These are phyloP conservation scores for Siniperca undulata DNA, from an alignment of 2,797 vertebrate species.

Conservation along the genomic window DNA sequence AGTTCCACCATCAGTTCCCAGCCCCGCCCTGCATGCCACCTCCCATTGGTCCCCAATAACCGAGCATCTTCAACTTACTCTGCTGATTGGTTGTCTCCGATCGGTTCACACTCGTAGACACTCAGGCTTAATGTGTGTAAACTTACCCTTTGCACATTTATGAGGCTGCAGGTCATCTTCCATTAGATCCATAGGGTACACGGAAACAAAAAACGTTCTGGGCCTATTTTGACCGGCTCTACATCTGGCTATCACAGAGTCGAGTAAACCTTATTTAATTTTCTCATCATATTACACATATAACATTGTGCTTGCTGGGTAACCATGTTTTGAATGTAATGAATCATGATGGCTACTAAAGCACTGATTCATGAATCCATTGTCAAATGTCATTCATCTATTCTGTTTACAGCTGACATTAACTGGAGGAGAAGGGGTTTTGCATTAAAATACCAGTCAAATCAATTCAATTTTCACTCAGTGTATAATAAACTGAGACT, in stretches of 20 bases:
- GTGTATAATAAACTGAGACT: conserved; percentile 20
- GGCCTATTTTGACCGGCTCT: background rate
- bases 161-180: background rate
- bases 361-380: conserved; percentile 29
- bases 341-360: conserved; percentile 27
- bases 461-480: conserved; percentile 33
- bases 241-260: background rate
- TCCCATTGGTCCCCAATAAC: conserved; percentile 63
- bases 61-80: conserved; percentile 27
- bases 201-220: background rate
- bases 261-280: background rate
- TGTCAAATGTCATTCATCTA: conserved; percentile 47
- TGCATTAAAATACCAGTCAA: conserved; percentile 25
- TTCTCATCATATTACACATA: conserved; percentile 14
- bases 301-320: conserved; percentile 6
- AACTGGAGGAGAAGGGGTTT: conserved; percentile 2
- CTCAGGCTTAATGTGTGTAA: conserved; percentile 22
- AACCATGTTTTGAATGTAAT: conserved; percentile 31
- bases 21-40: conserved; percentile 41
- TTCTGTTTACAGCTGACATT: conserved; percentile 31
- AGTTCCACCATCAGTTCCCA: conserved; percentile 78
- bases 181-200: background rate
- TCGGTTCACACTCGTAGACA: conserved; percentile 10
- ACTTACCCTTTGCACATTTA: conserved; percentile 4
- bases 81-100: conserved; percentile 49